Evolutionary conservation across 1,140 invertebrate species (phyloP).

Genomic region (Calliphora vicina): DNA sequence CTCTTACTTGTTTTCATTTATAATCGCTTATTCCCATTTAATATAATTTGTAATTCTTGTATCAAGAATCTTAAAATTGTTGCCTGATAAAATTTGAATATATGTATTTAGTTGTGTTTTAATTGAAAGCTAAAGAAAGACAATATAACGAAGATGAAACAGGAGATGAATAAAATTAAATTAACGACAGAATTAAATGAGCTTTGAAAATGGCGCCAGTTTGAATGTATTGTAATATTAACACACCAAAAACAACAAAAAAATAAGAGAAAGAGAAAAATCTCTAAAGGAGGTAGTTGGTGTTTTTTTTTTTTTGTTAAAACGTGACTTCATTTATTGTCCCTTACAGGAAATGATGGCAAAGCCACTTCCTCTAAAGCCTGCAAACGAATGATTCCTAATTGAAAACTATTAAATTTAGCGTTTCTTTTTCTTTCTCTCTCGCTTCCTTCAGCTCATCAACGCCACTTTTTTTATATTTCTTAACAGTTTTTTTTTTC

Average conservation of each 20-base stretch:
- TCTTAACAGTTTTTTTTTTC: conserved; percentile 36
- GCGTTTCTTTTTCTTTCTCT: conserved; percentile 48
- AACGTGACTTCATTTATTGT: conserved; percentile 61
- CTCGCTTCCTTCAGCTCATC: conserved; percentile 39
- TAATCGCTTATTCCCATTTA: no score
- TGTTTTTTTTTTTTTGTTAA: conserved; percentile 31
- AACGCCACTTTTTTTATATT: conserved; percentile 29
- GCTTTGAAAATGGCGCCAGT: conserved; percentile 33
- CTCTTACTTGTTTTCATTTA: no score
- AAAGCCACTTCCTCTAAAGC: conserved; percentile 44
- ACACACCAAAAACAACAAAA: background rate
- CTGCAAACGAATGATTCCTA: conserved; percentile 62
- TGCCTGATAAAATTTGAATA: background rate
- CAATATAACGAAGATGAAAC: background rate
- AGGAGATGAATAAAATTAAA: conserved; percentile 18
- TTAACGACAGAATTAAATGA: conserved; percentile 34
- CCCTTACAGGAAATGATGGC: conserved; percentile 43
- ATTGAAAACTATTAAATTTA: conserved; percentile 63
- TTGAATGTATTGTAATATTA: background rate
- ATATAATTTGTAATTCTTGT: no score
- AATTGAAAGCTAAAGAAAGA: background rate
- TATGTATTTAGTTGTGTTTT: background rate
- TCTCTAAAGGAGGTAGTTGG: conserved; percentile 9
- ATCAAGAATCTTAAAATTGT: no score
- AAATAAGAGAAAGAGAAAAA: conserved; percentile 25